Evolutionary conservation across 2,888 invertebrate genomes (phyloP), one percentile per base, ranked within the genome.

Genomic region (Noctua janthina): DNA sequence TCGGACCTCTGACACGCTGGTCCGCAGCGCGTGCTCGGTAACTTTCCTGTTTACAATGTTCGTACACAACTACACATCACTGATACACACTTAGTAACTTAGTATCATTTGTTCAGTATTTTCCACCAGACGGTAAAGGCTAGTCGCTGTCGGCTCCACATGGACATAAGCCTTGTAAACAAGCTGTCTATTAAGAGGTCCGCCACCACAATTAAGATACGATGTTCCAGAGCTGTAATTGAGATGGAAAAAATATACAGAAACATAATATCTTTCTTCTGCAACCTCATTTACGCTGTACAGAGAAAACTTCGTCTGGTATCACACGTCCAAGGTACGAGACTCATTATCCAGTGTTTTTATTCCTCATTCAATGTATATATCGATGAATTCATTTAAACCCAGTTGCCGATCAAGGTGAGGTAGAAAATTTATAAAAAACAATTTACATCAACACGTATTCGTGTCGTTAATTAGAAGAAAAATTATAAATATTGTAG

Each of bases 1-100:
- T 85, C 82, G 88, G 88, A 93, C 94, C 94, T 93, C 89, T 93
- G 94, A 93, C 94, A 88, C 89, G 88, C 81, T 71, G 72, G 74
- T 64, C 85, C 88, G 88, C 81, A 82, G 87, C 92, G 92, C 95
- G 94, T 94, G 94, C 93, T 91, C 91, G 86, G 95, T 94, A 96
- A 95, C 95, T 95, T 96, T 96, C 96, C 96, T 95, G 94, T 95
- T 94, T 94, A 94, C 93, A 87, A 79, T 86, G 79, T 82, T 86
- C 82, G 78, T 83, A 84, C 82, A 83, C 74, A 86, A 70, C 66
- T 83, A 84, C 81, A 83, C 74, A 72, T 79, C 79, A 79, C 73
- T 67, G 71, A 77, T 81, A 79, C 56, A 73, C 49, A 76, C 76
- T 49, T 56, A 43, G 20, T 59, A 4, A 51, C 7, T 46, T 67